Base-by-base conservation (phyloP, 2,888 invertebrate genomes). In the Lasioglossum zephyrum region DNA sequence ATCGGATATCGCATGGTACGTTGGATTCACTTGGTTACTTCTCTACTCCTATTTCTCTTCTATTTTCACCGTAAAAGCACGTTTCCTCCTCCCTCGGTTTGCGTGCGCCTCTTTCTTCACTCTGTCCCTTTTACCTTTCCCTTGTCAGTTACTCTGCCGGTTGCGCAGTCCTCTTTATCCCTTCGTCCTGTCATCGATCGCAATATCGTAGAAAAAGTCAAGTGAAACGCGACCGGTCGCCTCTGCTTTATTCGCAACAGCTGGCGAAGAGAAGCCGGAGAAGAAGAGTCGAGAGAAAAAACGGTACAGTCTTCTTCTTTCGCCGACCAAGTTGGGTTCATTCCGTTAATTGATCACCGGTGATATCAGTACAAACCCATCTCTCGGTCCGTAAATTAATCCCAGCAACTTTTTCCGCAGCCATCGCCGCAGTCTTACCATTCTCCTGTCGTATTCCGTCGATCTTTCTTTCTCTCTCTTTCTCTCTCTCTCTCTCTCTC, bases 301-400 rank as follows among this genome's bases (percentile, higher is more conserved):
- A 53, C 72, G 81, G 57, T 49, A 73, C 60, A 77, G 63, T 57
- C 81, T 81, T 79, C 79, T 53, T 53, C 79, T 53, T 53, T 76
- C 69, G 63, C 66, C 73, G 77, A 57, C 78, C 63, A 41, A 74
- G 36, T 79, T 39, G 36, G 81, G 78, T 83, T 85, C 84, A 79
- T 84, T 89, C 88, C 75, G 86, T 85, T 88, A 89, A 89, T 89
- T 87, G 88, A 89, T 89, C 86, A 81, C 79, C 85, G 60, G 63
- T 82, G 88, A 89, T 89, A 89, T 86, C 87, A 79, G 80, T 82
- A 79, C 75, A 77, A 83, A 72, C 78, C 78, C 84, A 81, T 81
- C 85, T 82, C 70, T 39, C 77, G 81, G 44, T 75, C 49, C 83
- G 88, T 85, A 89, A 88, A 88, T 88, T 89, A 87, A 89, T 87